Base-by-base conservation (phyloP, 2,113 vertebrate species). In the Saccopteryx bilineata region DNA sequence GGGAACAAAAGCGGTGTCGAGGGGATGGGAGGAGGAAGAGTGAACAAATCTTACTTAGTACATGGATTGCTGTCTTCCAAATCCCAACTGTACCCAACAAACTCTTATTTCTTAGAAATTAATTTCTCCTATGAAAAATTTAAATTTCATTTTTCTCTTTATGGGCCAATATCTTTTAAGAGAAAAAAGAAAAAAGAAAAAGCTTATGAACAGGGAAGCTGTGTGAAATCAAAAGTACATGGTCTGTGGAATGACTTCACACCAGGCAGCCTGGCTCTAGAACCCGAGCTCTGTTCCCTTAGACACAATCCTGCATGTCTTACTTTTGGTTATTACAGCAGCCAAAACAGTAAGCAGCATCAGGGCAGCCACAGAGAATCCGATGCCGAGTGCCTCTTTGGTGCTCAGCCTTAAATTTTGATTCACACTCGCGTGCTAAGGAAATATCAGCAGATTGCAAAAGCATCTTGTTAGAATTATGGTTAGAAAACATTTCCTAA, bases 271-370 rank as follows among this genome's bases (percentile, higher is more conserved):
- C 9, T 69, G 52, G 3, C 23, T 50, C 15, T 5, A 15, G 33
- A 94, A 10, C 6, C 39, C 39, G n/a, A 66, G 3, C 8, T 76
- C 15, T 48, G 23, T 17, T 28, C 19, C 18, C 26, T 1, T 7
- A 0, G 23, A 46, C 8, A 81, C 4, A 48, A 7, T 10, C 21
- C 82, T 15, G 6, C 68, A 54, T 13, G 11, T 98, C 98, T 98
- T 87, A 98, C 98, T 80, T 91, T 84, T 96, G 23, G 60, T 14
- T 26, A 97, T 31, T 28, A 96, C 7, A 23, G 96, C 68, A 65
- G 76, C 54, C 88, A 98, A 63, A 75, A 98, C 2, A 56, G 82
- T 3, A 69, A 96, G 52, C 61, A 98, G 60, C 7, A 97, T 1
- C 0, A 21, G 63, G 6, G 9, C 85, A 65, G 63, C 80, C 0